Conservation (phyloP, 2,797 vertebrate genomes). For the Pelodytes ibericus region DNA sequence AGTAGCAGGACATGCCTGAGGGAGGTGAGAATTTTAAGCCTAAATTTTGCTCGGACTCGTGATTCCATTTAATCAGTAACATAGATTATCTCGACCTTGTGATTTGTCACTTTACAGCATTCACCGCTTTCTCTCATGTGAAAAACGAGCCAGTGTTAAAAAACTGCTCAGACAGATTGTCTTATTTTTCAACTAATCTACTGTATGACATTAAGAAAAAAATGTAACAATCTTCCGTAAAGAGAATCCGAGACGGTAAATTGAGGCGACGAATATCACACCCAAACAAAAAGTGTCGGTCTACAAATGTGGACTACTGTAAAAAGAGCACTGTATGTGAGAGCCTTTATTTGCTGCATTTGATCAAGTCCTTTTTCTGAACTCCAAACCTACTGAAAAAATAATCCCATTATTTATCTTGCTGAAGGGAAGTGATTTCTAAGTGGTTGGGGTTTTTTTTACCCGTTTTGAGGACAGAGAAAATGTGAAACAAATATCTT, state of each 20-base stretch:
- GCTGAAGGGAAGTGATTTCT: neutral
- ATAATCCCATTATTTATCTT: neutral
- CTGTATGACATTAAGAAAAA: too few relatives aligned
- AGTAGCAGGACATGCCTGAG: conserved; percentile 7
- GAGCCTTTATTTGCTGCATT: conserved; percentile 13
- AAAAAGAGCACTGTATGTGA: conserved; percentile 33
- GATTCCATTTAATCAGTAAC: neutral
- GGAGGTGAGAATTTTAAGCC: neutral
- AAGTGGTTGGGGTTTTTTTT: neutral
- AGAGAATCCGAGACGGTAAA: neutral
- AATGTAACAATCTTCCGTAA: too few relatives aligned
- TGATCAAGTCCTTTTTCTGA: conserved; percentile 12
- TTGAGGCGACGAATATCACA: neutral
- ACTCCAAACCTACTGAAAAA: conserved; percentile 26
- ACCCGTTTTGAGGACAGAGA: neutral
- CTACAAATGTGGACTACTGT: neutral
- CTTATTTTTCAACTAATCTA: too few relatives aligned
- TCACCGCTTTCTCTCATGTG: conserved; percentile 19
- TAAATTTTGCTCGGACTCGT: conserved; percentile 23
- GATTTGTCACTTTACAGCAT: neutral
- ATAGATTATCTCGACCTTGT: conserved; percentile 33
- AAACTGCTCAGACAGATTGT: neutral
- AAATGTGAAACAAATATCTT: neutral
- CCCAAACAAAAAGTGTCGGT: conserved; percentile 14
- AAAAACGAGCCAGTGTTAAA: neutral